Evolutionary conservation across 2,113 vertebrate genomes (phyloP), one percentile per base, ranked within the genome.

Genomic region (Oxyruncus cristatus): DNA sequence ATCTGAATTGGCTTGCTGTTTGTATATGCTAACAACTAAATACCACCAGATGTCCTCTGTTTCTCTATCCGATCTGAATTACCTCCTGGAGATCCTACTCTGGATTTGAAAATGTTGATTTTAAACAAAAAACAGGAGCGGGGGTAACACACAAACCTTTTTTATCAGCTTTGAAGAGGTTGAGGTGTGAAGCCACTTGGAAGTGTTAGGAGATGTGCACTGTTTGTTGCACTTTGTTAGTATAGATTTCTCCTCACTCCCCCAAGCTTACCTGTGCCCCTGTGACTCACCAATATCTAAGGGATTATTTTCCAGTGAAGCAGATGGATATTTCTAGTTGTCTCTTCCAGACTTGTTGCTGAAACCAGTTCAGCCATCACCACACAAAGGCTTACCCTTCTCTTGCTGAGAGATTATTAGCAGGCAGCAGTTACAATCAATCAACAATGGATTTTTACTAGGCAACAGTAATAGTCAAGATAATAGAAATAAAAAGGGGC

Each of bases 21-120:
- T 76, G 44, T 53, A 5, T 59, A 86, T 28, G 16, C 61, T 62
- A 47, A 53, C 59, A 88, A 12, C 44, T 41, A 27, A 80, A 53
- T n/a, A 90, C 91, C 81, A 77, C 70, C 68, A 92, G 93, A 42
- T 89, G 93, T 85, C 87, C 71, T 81, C 70, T 91, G 22, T 39
- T 89, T 55, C 84, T 79, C 41, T 30, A 20, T 47, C 39, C 23
- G n/a, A 14, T 56, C 59, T 71, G 27, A 73, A 74, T 59, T 42
- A 17, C 35, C 52, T 81, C 30, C 82, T 70, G 41, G 41, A 73
- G 68, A 72, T 55, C 20, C 42, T 78, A 20, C 52, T 55, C 24
- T 58, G 42, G 20, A 39, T 47, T 78, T 4, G 24, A 76, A 93
- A 89, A 58, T 16, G 66, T 0, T 41, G 12, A 28, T 81, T 78